Evolutionary conservation across 2,113 vertebrate species (phyloP), one percentile per base, ranked within the genome.

Genomic region (Alectura lathami): DNA sequence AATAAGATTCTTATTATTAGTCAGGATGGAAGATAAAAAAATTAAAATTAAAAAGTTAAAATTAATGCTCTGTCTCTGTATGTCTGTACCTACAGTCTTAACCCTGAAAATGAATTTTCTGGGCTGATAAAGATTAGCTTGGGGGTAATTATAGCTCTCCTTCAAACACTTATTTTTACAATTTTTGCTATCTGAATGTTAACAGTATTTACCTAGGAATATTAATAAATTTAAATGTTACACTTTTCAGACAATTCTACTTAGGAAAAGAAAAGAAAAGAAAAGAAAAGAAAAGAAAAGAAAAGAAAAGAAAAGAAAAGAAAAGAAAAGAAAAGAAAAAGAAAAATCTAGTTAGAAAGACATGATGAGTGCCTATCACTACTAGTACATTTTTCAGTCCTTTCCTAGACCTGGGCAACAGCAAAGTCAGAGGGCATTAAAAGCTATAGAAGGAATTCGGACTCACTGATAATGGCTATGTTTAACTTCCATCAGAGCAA

Each of bases 391-490:
- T 7, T 9, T 83, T 80, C 48, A 34, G 14, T 29, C 60, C 7
- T 68, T 69, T 80, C 26, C 17, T 48, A 51, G 15, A 68, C 64
- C 5, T 27, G 11, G 29, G 27, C 12, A 93, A 50, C 11, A 90
- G 10, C 20, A 62, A 90, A 60, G 7, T 57, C 18, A 64, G 5
- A 2, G 64, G 5, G 47, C 36, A 36, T 21, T 29, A 68, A 34
- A 57, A 62, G 15, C 30, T 47, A 22, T 8, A 24, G 23, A 47
- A 42, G 21, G 26, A 48, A 13, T 10, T 54, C 21, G 6, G 11
- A 10, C 17, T 34, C 23, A 15, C 4, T 79, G 11, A 45, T n/a
- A 43, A 68, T 0, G 4, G 7, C 38, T 64, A 29, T n/a, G 1
- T 70, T 84, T 54, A 83, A 70, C 13, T 23, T 1, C 18, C 48